Evolutionary conservation across 1,140 invertebrate species (phyloP), one percentile per base, ranked within the genome.

Genomic region (Heliconius nattereri): DNA sequence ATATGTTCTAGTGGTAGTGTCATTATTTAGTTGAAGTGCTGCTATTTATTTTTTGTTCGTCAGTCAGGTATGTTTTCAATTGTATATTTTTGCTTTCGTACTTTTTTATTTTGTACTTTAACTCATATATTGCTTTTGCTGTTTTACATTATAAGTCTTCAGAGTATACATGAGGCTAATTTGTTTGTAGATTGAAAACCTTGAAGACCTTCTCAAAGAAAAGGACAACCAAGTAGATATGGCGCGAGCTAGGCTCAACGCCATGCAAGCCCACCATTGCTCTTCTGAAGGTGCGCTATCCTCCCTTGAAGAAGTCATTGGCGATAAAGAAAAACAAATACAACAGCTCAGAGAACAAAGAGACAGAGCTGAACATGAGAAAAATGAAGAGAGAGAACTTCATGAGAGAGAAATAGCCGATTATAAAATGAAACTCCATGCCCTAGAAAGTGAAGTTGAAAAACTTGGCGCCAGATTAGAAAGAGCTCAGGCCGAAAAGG

Each of bases 191-290:
- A 98, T 99, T 92, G 99, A 99, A 95, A 99, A 99, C 92, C 95
- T 99, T 66, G 99, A 99, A 95, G 98, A 99, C 90, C 95, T 99
- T 72, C 95, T 99, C 16, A 98, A 99, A 94, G 99, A 99, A 92
- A 99, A 99, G 95, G 99, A 99, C 92, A 98, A 99, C 92, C 98
- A 99, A 95, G 97, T 99, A 77, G 98, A 98, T 86, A 98, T 99
- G 97, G 98, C 98, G 0, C 96, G 98, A 83, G 97, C 98, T 20
- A 96, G 98, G 77, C 92, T 99, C 13, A 97, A 97, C 20, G 97
- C 97, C 57, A 98, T 98, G 96, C 98, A 98, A 95, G 97, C 98
- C 9, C 98, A 98, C 87, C 98, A 98, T 90, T 98, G 98, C 92
- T 98, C 97, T 79, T 98, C 97, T 66, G 98, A 98, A 95, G 98